These are phyloP conservation scores for Anneissia japonica DNA, from an alignment of 35 echinoderm and acorn worm species.

Conservation along the genomic window DNA sequence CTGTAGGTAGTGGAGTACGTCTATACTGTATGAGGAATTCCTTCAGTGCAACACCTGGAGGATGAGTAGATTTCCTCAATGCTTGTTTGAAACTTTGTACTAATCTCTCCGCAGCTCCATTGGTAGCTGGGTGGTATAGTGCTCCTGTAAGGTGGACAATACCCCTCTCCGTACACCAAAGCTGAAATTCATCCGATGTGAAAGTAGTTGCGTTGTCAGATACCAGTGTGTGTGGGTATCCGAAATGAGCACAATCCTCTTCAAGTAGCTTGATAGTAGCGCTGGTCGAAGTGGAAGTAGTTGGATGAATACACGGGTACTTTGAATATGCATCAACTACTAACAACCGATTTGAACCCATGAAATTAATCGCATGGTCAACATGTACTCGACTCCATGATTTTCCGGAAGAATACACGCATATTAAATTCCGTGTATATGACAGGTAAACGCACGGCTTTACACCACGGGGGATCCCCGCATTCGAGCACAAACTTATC, in stretches of 20 bases:
- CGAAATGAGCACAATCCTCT: slow-evolving; percentile 52
- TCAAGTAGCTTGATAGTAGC: background rate
- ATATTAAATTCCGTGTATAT: too few relatives aligned
- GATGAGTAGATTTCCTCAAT: slow-evolving; percentile 35
- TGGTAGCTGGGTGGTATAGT: slow-evolving; percentile 56
- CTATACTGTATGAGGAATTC: slow-evolving; percentile 49
- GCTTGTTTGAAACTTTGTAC: slow-evolving; percentile 66
- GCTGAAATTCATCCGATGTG: slow-evolving; percentile 44
- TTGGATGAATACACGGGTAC: slow-evolving; percentile 24
- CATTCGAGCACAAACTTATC: too few relatives aligned
- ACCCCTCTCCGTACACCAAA: slow-evolving; percentile 34
- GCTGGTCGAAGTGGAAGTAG: slow-evolving; percentile 12
- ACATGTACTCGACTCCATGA: slow-evolving; percentile 40
- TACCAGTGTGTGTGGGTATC: slow-evolving; percentile 57
- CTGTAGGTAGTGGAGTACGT: slow-evolving; percentile 54
- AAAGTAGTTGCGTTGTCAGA: slow-evolving; percentile 62
- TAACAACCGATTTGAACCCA: slow-evolving; percentile 11
- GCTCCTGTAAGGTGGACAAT: slow-evolving; percentile 61
- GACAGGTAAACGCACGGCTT: too few relatives aligned
- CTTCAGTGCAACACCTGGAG: slow-evolving; percentile 42
- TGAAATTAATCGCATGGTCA: slow-evolving; percentile 33
- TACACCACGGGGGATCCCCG: too few relatives aligned
- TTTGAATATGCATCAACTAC: slow-evolving; percentile 46
- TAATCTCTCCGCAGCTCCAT: slow-evolving; percentile 45
- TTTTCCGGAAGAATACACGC: slow-evolving; percentile 19